Percentiles rank a stretch among this genome's conserved stretches.
These are phyloP conservation scores for Folsomia candida DNA, from an alignment of 2,888 invertebrate species.

Conservation along the genomic window DNA sequence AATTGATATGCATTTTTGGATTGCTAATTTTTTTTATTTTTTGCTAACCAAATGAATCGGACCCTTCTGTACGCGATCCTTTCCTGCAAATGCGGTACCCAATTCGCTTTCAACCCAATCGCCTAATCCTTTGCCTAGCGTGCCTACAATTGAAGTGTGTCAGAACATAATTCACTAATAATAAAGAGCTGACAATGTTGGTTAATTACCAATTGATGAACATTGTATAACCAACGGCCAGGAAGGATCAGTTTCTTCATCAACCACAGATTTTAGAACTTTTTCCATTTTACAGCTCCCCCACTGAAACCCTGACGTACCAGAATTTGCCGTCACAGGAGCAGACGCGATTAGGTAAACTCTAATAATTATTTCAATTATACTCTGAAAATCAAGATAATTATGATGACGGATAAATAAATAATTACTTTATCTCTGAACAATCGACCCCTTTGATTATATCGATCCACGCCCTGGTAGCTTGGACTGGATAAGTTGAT, in stretches of 20 bases:
- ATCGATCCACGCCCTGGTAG: conserved; percentile 70
- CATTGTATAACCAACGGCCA: conserved; percentile 82
- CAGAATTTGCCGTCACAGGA: conserved; percentile 73
- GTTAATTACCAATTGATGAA: conserved; percentile 77
- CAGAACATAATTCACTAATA: no score
- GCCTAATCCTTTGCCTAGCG: conserved; percentile 29
- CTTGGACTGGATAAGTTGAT: conserved; percentile 67
- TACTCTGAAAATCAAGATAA: no score
- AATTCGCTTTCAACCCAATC: conserved; percentile 41
- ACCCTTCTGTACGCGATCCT: conserved; percentile 30
- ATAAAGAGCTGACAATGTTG: no score
- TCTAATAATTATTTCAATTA: conserved; percentile 57
- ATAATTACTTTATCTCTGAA: conserved; percentile 69
- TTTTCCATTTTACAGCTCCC: conserved; percentile 62
- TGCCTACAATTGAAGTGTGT: conserved; percentile 19
- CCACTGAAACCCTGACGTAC: conserved; percentile 61
- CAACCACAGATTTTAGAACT: conserved; percentile 57
- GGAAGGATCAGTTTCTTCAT: conserved; percentile 56
- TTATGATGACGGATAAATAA: no score
- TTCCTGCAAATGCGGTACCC: conserved; percentile 40
- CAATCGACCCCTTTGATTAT: conserved; percentile 77
- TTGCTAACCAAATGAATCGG: conserved; percentile 25
- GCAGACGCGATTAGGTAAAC: conserved; percentile 82
- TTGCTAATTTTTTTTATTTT: background rate
- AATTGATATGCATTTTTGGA: background rate